These are phyloP conservation scores for Phrynocephalus guinanensis DNA, from an alignment of 2,797 vertebrate genomes.

Conservation along the genomic window DNA sequence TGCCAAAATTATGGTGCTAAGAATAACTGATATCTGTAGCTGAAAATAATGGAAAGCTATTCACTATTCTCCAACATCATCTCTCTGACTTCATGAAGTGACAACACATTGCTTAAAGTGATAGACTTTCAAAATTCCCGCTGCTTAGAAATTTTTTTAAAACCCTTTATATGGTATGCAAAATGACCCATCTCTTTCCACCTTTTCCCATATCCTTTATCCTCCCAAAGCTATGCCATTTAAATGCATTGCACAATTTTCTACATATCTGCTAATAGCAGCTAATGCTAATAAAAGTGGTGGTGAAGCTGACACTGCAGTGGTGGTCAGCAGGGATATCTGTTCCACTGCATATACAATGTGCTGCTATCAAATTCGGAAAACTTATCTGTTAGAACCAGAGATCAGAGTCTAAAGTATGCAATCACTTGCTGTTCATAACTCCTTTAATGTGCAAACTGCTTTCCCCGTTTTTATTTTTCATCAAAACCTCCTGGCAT, in stretches of 20 bases:
- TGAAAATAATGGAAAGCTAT: not conserved
- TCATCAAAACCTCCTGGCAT: not conserved
- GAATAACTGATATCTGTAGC: not conserved
- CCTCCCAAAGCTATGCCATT: not conserved
- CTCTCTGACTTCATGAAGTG: not conserved
- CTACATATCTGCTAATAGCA: not conserved
- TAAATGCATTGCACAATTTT: not conserved
- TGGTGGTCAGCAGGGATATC: not conserved
- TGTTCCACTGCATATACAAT: not conserved
- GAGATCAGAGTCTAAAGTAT: not conserved
- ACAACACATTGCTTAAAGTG: not conserved
- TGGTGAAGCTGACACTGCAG: not conserved
- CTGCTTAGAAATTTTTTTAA: no score
- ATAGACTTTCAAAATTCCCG: no score
- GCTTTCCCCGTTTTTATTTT: not conserved
- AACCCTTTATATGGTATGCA: no score
- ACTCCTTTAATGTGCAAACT: not conserved
- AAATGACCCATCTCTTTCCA: not conserved
- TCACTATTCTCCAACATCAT: not conserved
- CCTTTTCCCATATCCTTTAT: not conserved
- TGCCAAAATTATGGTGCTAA: not conserved
- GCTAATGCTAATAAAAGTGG: not conserved
- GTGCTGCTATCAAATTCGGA: not conserved
- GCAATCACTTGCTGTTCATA: constrained; percentile 2
- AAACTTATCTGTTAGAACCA: not conserved